Conservation (phyloP, 1,140 invertebrate species). For the Cherax quadricarinatus region DNA sequence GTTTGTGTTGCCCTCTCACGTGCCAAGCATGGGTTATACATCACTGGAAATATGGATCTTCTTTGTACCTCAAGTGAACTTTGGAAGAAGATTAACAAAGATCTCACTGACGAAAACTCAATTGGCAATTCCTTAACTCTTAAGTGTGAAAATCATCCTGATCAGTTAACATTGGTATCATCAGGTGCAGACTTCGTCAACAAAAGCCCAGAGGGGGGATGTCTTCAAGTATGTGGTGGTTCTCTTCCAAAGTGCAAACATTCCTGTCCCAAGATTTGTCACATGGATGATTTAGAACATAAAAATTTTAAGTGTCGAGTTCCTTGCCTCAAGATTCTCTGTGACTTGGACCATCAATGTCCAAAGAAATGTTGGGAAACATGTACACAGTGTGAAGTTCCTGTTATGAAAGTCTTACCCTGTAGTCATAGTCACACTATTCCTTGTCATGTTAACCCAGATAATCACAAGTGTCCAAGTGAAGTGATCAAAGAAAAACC, state of each 20-base stretch:
- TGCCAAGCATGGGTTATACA: conserved; percentile 84
- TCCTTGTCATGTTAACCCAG: conserved; percentile 27
- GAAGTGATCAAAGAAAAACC: conserved; percentile 36
- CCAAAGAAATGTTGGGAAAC: conserved; percentile 77
- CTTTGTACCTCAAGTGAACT: conserved; percentile 75
- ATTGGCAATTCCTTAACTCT: conserved; percentile 75
- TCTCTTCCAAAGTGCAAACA: conserved; percentile 81
- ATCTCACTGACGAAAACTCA: conserved; percentile 54
- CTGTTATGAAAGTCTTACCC: conserved; percentile 61
- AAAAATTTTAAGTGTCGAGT: conserved; percentile 76
- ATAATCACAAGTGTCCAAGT: conserved; percentile 35
- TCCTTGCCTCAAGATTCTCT: conserved; percentile 74
- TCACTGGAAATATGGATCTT: conserved; percentile 81
- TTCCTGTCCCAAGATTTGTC: conserved; percentile 78
- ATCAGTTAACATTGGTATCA: conserved; percentile 67
- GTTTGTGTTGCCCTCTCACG: conserved; percentile 90
- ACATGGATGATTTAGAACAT: conserved; percentile 79
- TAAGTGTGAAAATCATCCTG: conserved; percentile 78
- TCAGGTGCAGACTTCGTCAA: conserved; percentile 75
- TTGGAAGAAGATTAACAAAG: conserved; percentile 77
- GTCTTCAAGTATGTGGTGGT: conserved; percentile 85
- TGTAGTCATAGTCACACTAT: conserved; percentile 57
- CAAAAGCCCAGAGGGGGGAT: conserved; percentile 85
- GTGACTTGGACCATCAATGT: conserved; percentile 78
- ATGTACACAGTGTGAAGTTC: conserved; percentile 74